Evolutionary conservation across 2,113 vertebrate species (phyloP), one percentile per base, ranked within the genome.

Genomic region (Malurus cyaneus): DNA sequence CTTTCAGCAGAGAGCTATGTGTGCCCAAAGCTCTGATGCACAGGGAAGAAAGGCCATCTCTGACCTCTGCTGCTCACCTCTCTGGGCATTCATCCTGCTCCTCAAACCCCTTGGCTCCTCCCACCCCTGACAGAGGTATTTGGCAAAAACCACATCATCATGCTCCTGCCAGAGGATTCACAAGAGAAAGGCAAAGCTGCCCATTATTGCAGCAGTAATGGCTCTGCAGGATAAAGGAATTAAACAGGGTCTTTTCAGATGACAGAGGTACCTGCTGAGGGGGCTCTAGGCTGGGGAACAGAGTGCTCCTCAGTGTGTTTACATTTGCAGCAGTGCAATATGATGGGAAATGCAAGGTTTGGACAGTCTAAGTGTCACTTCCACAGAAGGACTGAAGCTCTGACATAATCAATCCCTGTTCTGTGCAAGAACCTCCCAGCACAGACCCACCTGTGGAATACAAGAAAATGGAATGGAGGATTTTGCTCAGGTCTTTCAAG

Each of bases 131-230:
- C 44, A 92, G 64, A 88, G 11, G 64, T 3, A 19, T 57, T 92
- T 83, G 92, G 88, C 67, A 92, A 49, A 76, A 88, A 20, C 19
- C 47, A 54, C 57, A 18, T 5, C 57, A 18, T 5, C 4, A n/a
- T 14, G 26, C 28, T 89, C 29, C 64, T 86, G 91, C 74, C 88
- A 71, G 77, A 60, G 56, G 19, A 69, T 79, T 93, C 72, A 85
- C 49, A 64, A 44, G 80, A 62, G 88, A 46, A 90, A 81, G 57
- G 70, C 86, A 53, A 65, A 93, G 42, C 57, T 42, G 28, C 18
- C 3, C 18, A 46, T 83, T 14, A 49, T 16, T 47, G 49, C 66
- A 34, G 59, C 60, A 57, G 39, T 12, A 46, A 64, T 5, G 32
- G 80, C 77, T 78, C 69, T 77, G 64, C 50, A 12, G 18, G 9